These are phyloP conservation scores for Crossoptilon crossoptilon DNA, from an alignment of 2,797 vertebrate genomes.

Conservation along the genomic window DNA sequence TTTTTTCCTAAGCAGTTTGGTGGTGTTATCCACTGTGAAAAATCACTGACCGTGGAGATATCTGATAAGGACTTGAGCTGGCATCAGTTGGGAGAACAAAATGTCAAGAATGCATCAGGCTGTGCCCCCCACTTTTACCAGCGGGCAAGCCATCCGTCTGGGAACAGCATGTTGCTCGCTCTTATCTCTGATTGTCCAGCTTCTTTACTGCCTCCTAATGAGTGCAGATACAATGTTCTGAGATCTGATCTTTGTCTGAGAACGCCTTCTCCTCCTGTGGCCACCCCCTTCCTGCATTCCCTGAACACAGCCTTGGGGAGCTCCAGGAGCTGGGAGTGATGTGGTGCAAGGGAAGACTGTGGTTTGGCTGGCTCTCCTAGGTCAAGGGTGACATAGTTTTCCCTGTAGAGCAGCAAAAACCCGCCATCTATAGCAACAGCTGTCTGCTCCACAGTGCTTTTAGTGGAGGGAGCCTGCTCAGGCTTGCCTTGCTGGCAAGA, in stretches of 20 bases:
- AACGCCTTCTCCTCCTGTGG: background rate
- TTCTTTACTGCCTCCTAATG: slow-evolving; percentile 52
- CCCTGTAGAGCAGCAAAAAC: background rate
- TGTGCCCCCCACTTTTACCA: slow-evolving; percentile 63
- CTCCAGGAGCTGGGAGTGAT: background rate
- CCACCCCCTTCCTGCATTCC: background rate
- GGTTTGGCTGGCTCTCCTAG: background rate
- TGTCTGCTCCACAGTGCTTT: background rate
- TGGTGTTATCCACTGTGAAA: slow-evolving; percentile 29
- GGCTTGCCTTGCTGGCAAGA: background rate
- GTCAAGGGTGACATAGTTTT: background rate
- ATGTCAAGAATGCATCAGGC: slow-evolving; percentile 51
- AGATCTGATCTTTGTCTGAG: slow-evolving; percentile 16
- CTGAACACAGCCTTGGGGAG: background rate
- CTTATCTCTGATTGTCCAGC: slow-evolving; percentile 45
- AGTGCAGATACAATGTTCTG: background rate
- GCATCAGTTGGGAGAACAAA: slow-evolving; percentile 64
- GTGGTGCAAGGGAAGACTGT: background rate
- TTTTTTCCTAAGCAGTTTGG: slow-evolving; percentile 12
- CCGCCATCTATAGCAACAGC: background rate
- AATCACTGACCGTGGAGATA: slow-evolving; percentile 55
- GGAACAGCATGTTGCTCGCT: slow-evolving; percentile 42
- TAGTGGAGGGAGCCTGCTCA: background rate
- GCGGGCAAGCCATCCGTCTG: background rate
- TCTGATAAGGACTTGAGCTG: slow-evolving; percentile 66